phyloP scores from a whole-genome alignment of 2,113 vertebrate species.

The Labeo rohita region DNA sequence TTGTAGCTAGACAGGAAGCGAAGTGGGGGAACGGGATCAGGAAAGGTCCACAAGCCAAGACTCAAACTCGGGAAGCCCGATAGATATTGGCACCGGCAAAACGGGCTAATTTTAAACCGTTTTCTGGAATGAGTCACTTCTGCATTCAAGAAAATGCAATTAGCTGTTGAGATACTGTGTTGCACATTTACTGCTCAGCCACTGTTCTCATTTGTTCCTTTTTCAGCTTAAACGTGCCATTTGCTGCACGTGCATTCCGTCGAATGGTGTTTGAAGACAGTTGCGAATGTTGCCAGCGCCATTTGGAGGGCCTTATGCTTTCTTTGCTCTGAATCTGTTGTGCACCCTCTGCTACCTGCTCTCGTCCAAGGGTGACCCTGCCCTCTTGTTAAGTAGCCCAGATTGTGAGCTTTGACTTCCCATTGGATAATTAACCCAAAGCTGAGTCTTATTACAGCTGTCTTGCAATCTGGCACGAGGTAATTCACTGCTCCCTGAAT shows the following conservation, averaged over 20 bases:
- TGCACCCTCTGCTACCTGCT: constrained; percentile 1
- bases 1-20: no score
- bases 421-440: constrained; percentile 72
- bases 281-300: neutral
- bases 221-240: neutral
- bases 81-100: no score
- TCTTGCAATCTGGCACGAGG: constrained; percentile 73
- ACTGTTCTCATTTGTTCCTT: neutral
- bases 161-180: constrained; percentile 36
- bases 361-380: constrained; percentile 51
- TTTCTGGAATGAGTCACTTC: neutral
- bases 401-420: constrained; percentile 68
- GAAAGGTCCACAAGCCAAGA: neutral
- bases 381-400: constrained; percentile 57
- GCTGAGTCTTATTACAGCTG: constrained; percentile 70
- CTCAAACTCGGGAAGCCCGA: no score
- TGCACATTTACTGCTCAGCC: neutral
- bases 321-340: constrained; percentile 2
- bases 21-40: no score
- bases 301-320: constrained; percentile 4
- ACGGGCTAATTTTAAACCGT: no score
- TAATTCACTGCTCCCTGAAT: constrained; percentile 73
- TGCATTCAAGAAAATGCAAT: neutral
- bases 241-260: neutral
- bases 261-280: neutral